Conservation (phyloP, 2,113 vertebrate species). For the Electrona antarctica region DNA sequence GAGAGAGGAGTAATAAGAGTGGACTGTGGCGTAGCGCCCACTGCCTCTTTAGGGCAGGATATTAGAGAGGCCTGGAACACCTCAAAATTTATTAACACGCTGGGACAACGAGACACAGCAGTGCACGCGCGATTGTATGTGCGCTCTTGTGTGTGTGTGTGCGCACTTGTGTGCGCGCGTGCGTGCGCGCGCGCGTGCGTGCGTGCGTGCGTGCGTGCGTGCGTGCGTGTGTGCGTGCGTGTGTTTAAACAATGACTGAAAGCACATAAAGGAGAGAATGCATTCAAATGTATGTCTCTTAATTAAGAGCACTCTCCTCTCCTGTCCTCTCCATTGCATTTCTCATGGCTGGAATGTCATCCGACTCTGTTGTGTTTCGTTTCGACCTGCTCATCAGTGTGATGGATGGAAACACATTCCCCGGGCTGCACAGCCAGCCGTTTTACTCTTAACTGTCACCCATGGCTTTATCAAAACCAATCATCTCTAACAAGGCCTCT, state of each 20-base stretch:
- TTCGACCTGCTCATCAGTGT: slow-evolving; percentile 49
- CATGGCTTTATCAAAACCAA: slow-evolving; percentile 8
- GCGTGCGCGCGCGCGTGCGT: slow-evolving; percentile 12
- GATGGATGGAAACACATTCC: slow-evolving; percentile 53
- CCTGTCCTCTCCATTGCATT: slow-evolving; percentile 9
- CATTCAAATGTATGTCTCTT: too few relatives aligned
- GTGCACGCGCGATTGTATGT: slow-evolving; percentile 19
- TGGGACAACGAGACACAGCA: slow-evolving; percentile 25
- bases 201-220: slow-evolving; percentile 24
- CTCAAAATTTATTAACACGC: slow-evolving; percentile 65
- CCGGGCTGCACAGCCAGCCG: slow-evolving; percentile 1
- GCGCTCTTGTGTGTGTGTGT: slow-evolving; percentile 7
- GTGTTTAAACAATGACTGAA: not conserved
- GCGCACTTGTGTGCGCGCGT: not conserved
- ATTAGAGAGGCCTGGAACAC: slow-evolving; percentile 69
- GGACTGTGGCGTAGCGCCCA: slow-evolving; percentile 50
- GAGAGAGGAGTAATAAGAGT: slow-evolving; percentile 22
- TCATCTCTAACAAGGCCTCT: slow-evolving; percentile 15
- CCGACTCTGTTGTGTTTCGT: slow-evolving; percentile 40
- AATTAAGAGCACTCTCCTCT: too few relatives aligned
- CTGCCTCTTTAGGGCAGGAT: slow-evolving; percentile 66
- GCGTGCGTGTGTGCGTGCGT: not conserved
- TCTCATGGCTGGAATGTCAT: slow-evolving; percentile 37
- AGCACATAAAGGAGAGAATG: too few relatives aligned
- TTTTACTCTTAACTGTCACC: slow-evolving; percentile 17